Percentiles rank a stretch among this genome's conserved stretches.
Evolutionary conservation across 2,113 vertebrate species (phyloP).

Genomic region (Daubentonia madagascariensis): DNA sequence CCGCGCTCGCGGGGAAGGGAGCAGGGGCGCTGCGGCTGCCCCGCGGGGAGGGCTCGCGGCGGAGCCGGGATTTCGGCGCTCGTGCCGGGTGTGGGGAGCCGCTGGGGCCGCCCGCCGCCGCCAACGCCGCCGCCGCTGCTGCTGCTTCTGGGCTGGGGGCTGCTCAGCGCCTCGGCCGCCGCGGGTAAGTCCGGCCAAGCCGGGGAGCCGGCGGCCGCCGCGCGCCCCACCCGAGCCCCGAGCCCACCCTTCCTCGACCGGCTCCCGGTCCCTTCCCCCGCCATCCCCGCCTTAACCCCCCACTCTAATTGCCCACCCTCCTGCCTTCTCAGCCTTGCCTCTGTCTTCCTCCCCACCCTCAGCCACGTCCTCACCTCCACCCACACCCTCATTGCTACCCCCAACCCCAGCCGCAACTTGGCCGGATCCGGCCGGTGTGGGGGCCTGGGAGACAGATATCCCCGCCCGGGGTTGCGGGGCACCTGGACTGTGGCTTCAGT

Average conservation of each 20-base stretch:
- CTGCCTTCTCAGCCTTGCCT: background rate
- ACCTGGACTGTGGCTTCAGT: slow-evolving; percentile 58
- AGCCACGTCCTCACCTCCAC: slow-evolving; percentile 32
- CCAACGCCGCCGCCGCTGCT: slow-evolving; percentile 72
- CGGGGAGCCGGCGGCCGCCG: background rate
- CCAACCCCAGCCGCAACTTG: slow-evolving; percentile 61
- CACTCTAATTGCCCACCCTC: slow-evolving; percentile 11
- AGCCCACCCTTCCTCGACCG: background rate
- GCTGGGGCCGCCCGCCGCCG: slow-evolving; percentile 88
- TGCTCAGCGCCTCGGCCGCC: slow-evolving; percentile 90
- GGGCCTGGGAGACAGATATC: slow-evolving; percentile 44
- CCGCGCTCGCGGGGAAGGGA: slow-evolving; percentile 72
- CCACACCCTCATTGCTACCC: background rate
- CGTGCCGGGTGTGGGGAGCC: slow-evolving; percentile 59
- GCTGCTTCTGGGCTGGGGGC: slow-evolving; percentile 91
- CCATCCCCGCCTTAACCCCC: background rate
- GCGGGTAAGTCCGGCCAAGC: slow-evolving; percentile 86
- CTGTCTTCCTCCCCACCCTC: background rate
- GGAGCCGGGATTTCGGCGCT: slow-evolving; percentile 66
- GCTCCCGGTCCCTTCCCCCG: background rate
- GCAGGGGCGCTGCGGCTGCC: slow-evolving; percentile 75
- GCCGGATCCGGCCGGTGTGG: slow-evolving; percentile 13
- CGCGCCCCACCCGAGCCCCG: slow-evolving; percentile 56
- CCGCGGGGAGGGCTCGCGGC: slow-evolving; percentile 61
- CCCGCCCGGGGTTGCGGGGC: slow-evolving; percentile 27